Conservation (phyloP, 2,888 invertebrate genomes). For the Nebria salina region DNA sequence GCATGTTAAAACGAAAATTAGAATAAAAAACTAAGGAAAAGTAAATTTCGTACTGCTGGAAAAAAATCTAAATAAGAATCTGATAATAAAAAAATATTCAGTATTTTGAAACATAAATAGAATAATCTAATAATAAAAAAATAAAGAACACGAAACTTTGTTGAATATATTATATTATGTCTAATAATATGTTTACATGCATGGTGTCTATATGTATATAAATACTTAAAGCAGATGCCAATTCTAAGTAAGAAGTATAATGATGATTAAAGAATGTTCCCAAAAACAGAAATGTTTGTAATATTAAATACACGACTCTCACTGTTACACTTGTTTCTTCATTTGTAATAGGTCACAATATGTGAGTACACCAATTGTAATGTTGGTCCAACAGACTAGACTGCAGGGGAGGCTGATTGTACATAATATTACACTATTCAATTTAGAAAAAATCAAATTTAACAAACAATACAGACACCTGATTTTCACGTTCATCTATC, state of each 20-base stretch:
- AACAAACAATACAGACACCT: conserved; percentile 9
- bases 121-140: conserved; percentile 17
- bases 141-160: conserved; percentile 18
- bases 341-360: conserved; percentile 21
- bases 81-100: not conserved
- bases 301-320: conserved; percentile 37
- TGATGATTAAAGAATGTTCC: conserved; percentile 9
- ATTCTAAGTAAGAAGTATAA: conserved; percentile 14
- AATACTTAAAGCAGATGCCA: conserved; percentile 37
- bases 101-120: not conserved
- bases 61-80: not conserved
- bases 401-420: conserved; percentile 36
- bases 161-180: conserved; percentile 20
- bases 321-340: conserved; percentile 21
- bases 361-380: conserved; percentile 26
- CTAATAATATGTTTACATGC: conserved; percentile 31
- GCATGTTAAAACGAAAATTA: too few species aligned
- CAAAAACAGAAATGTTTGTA: conserved; percentile 28
- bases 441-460: conserved; percentile 5
- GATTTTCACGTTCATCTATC: conserved; percentile 12
- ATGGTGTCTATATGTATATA: conserved; percentile 33
- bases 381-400: conserved; percentile 41
- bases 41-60: not conserved
- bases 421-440: conserved; percentile 38
- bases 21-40: not conserved